Evolutionary conservation across 2,888 invertebrate species (phyloP).

Genomic region (Megastigmus dorsalis): DNA sequence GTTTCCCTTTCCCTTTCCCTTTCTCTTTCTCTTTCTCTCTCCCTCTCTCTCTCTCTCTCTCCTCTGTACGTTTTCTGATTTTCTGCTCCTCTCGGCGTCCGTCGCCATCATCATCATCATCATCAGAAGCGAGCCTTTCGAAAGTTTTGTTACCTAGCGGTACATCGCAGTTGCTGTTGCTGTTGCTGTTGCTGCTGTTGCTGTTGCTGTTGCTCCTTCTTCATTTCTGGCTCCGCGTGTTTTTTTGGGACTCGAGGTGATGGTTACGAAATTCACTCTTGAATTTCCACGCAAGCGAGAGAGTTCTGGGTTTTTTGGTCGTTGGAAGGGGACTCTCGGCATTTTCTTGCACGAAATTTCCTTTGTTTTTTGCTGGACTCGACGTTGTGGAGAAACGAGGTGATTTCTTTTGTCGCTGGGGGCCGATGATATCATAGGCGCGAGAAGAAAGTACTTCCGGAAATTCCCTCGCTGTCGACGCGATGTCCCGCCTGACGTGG

Average conservation of each 20-base stretch:
- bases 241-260: neutral
- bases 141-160: slow-evolving; percentile 33
- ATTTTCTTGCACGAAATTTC: too few relatives aligned
- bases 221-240: neutral
- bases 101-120: too few relatives aligned
- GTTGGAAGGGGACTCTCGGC: too few relatives aligned
- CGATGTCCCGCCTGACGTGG: neutral
- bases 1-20: slow-evolving; percentile 53
- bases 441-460: slow-evolving; percentile 25
- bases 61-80: slow-evolving; percentile 45
- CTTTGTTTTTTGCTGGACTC: neutral
- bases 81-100: slow-evolving; percentile 23
- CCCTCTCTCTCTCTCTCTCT: slow-evolving; percentile 52
- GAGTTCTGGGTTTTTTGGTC: slow-evolving; percentile 12
- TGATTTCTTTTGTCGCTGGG: neutral
- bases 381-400: neutral
- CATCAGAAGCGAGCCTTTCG: slow-evolving; percentile 5
- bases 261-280: slow-evolving; percentile 40
- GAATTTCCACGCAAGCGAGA: slow-evolving; percentile 4
- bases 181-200: neutral
- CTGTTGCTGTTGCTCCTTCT: neutral
- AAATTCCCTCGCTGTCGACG: slow-evolving; percentile 12
- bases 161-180: neutral
- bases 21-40: too few relatives aligned
- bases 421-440: slow-evolving; percentile 8